Evolutionary conservation across 2,113 vertebrate species (phyloP), one percentile per base, ranked within the genome.

Genomic region (Apus apus): DNA sequence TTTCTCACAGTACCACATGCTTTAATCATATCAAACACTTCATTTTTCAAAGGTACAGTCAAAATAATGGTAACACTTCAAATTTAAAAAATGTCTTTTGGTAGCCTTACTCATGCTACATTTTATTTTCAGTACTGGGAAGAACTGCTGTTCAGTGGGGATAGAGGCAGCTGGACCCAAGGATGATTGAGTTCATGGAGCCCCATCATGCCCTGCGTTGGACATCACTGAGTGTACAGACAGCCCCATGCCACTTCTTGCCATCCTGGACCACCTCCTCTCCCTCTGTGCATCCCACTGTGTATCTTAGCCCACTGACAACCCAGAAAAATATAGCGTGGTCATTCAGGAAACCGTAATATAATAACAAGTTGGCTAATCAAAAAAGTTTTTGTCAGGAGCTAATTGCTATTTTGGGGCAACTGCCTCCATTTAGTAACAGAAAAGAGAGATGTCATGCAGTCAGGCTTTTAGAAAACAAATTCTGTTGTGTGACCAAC

Each of bases 171-270:
- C 36, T 82, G 85, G 46, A 80, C 27, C 13, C 1, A 1, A 32
- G 26, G 40, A n/a, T 43, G n/a, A n/a, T 0, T 1, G n/a, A 73
- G 36, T 32, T 58, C 22, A 30, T 2, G 7, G 30, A 86, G 26
- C 7, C 17, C 13, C 18, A 25, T 5, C 11, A 15, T 3, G 4
- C 13, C 36, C 30, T 70, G 27, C 2, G 2, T 1, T 40, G 1
- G 11, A 56, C 43, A 70, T n/a, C n/a, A 43, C 0, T 19, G 32
- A 54, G 2, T 32, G 36, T 7, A 29, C 13, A 40, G 30, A 25
- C 13, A 90, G 43, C 11, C 5, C 15, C 12, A 9, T 5, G 34
- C 19, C 43, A 27, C 58, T 5, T 60, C 25, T 21, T 20, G 10
- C 21, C 17, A 36, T 30, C 19, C 4, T 2, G 2, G 51, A 73